These are phyloP conservation scores for Trinorchestia longiramus DNA, from an alignment of 1,140 invertebrate genomes.

Conservation along the genomic window DNA sequence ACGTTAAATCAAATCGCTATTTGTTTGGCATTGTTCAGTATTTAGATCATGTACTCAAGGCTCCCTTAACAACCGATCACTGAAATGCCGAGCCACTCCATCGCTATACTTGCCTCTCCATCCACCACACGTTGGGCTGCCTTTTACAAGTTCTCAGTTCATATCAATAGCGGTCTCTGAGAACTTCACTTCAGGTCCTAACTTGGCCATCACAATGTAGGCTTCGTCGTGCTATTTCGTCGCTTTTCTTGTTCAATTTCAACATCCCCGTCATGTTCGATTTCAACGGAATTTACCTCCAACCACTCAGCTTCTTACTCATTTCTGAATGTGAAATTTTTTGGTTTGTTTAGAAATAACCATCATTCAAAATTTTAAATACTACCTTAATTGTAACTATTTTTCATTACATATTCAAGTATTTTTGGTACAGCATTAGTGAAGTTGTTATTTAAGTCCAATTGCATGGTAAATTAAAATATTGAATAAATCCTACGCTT, in stretches of 20 bases:
- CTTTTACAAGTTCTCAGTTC: neutral
- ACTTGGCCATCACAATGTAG: neutral
- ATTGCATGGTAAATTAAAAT: too few species aligned
- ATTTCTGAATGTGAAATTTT: neutral
- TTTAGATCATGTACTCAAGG: neutral
- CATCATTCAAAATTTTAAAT: neutral
- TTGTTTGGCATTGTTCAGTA: neutral
- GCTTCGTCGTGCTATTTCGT: neutral
- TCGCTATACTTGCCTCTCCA: neutral
- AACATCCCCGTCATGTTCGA: neutral
- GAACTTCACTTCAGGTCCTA: neutral
- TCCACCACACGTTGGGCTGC: neutral
- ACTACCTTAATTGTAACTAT: neutral
- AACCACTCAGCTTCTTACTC: neutral
- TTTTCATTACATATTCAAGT: too few species aligned
- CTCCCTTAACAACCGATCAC: neutral
- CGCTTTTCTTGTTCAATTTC: neutral
- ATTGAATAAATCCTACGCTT: too few species aligned
- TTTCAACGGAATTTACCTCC: neutral
- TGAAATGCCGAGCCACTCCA: neutral
- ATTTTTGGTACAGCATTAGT: too few species aligned
- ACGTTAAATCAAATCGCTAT: neutral
- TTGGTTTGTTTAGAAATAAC: neutral
- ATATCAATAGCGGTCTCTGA: neutral
- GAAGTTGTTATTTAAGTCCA: too few species aligned